Percentiles rank a stretch among this genome's conserved stretches.
Conservation (phyloP, 1,140 invertebrate genomes). For the Hyles euphorbiae region DNA sequence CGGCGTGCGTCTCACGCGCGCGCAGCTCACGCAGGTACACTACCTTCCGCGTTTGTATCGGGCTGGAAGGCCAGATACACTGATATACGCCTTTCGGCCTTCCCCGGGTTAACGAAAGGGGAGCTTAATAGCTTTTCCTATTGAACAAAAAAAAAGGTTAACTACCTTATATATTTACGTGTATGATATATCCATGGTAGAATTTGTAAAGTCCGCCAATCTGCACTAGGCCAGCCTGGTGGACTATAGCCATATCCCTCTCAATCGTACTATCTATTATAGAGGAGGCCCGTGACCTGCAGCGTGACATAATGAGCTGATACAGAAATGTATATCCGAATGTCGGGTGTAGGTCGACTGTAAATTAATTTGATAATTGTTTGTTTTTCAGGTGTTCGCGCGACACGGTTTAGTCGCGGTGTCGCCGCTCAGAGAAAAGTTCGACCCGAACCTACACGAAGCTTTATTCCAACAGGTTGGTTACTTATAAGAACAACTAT, state of each 20-base stretch:
- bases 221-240: not conserved
- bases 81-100: too few relatives aligned
- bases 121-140: too few relatives aligned
- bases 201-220: too few relatives aligned
- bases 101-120: too few relatives aligned
- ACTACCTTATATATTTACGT: too few relatives aligned
- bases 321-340: not conserved
- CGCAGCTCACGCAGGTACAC: constrained; percentile 88
- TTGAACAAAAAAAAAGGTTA: too few relatives aligned
- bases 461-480: constrained; percentile 93
- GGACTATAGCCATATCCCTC: too few relatives aligned
- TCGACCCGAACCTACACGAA: constrained; percentile 97
- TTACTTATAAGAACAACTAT: not conserved
- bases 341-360: not conserved
- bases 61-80: too few relatives aligned
- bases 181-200: too few relatives aligned
- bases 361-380: not conserved
- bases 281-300: too few relatives aligned
- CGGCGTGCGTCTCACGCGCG: constrained; percentile 93
- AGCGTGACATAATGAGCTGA: not conserved
- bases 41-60: too few relatives aligned
- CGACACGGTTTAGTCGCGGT: constrained; percentile 91
- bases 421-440: constrained; percentile 94
- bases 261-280: too few relatives aligned
- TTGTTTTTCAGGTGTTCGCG: constrained; percentile 83